Evolutionary conservation across 2,113 vertebrate genomes (phyloP).

Genomic region (Crotalus tigris): DNA sequence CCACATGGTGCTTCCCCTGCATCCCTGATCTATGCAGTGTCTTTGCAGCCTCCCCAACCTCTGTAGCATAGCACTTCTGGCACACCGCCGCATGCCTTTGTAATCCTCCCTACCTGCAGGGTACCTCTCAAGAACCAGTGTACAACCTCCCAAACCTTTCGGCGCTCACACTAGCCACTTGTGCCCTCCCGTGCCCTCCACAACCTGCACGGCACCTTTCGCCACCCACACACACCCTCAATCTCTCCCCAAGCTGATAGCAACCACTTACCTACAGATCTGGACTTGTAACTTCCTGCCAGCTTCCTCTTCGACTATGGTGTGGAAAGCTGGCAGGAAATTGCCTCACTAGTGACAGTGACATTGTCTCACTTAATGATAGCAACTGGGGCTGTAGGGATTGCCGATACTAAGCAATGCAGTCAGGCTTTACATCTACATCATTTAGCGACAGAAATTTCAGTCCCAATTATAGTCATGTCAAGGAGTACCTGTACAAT

Average conservation of each 20-base stretch:
- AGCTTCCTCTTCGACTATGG: neutral
- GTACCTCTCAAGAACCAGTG: neutral
- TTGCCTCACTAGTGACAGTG: neutral
- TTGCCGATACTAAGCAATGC: neutral
- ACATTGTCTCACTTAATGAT: neutral
- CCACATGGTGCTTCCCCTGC: neutral
- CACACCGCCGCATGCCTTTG: neutral
- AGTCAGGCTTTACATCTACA: neutral
- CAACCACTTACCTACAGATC: neutral
- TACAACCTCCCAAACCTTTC: neutral
- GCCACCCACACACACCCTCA: neutral
- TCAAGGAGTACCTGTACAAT: neutral
- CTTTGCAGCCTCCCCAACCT: neutral
- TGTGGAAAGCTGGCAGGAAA: neutral
- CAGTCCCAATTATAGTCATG: neutral
- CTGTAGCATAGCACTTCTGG: neutral
- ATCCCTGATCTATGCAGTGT: neutral
- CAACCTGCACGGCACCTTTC: neutral
- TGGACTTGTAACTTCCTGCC: neutral
- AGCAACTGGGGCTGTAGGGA: neutral
- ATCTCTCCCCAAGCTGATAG: neutral
- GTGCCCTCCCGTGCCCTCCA: neutral
- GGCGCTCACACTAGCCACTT: neutral
- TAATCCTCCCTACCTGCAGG: neutral
- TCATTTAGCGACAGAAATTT: neutral